Evolutionary conservation across 2,797 vertebrate genomes (phyloP), one percentile per base, ranked within the genome.

Genomic region (Menidia menidia): DNA sequence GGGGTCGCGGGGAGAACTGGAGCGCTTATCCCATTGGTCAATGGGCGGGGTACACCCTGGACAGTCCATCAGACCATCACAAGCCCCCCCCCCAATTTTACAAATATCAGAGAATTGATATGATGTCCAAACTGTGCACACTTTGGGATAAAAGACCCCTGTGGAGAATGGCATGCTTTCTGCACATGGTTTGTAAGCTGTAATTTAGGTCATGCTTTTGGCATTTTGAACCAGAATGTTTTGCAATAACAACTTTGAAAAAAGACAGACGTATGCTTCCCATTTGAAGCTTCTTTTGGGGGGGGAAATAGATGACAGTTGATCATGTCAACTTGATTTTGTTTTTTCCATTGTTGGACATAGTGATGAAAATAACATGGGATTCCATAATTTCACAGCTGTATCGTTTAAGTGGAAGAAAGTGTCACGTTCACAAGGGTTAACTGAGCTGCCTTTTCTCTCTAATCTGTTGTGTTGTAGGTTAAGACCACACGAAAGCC

Each of bases 171-270:
- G 16, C 59, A 75, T 64, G 60, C 68, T 75, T 57, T 71, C 48
- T 80, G 69, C 71, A 59, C 68, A 82, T 59, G 61, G 69, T 59
- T 65, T 41, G 68, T 91, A 84, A 83, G 78, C 57, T 58, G 55
- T 87, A 89, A 91, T 82, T 86, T 73, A 51, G 77, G 79, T 91
- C 91, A 90, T 83, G 79, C 84, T 18, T 77, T 73, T 35, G 60
- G 63, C 72, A 82, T 81, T 85, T 82, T 16, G 41, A 75, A 41
- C 35, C 18, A 19, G 41, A 53, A 39, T 45, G 43, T 57, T 81
- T 73, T 64, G 18, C 65, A 25, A 25, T 25, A 25, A 25, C 25
- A 25, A 25, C 25, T 25, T 25, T 25, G 25, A 14, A 41, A 54
- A 77, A 77, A 83, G 44, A 78, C 75, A 88, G 25, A 68, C 43